Conservation (phyloP, 2,888 invertebrate species). For the Bombylius major region DNA sequence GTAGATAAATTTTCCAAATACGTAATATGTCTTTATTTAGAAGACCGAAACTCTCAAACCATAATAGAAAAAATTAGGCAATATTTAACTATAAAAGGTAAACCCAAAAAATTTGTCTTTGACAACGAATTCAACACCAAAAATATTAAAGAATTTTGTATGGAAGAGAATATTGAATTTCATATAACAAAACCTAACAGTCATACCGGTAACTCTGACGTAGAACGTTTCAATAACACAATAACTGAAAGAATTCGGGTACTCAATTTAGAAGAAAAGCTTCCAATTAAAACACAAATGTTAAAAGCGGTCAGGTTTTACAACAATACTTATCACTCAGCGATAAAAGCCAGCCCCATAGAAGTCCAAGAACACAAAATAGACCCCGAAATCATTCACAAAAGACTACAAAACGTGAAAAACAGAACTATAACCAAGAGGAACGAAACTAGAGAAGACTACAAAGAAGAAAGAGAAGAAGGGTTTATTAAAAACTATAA, state of each 20-base stretch:
- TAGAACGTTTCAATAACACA: background rate
- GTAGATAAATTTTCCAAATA: conserved; percentile 6
- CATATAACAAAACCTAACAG: conserved; percentile 2
- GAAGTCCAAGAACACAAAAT: background rate
- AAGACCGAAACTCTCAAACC: conserved; percentile 1
- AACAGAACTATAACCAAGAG: too few relatives aligned
- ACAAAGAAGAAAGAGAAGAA: background rate
- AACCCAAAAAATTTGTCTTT: too few relatives aligned
- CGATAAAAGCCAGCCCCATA: background rate
- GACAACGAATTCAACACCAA: background rate
- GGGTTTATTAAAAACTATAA: conserved; percentile 1
- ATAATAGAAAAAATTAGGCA: conserved; percentile 1
- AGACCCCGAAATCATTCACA: background rate
- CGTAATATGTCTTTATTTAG: background rate
- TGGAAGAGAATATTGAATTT: background rate
- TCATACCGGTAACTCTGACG: background rate
- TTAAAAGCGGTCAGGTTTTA: background rate
- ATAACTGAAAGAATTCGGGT: background rate
- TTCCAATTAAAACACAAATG: background rate
- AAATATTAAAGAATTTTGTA: background rate
- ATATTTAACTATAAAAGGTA: background rate
- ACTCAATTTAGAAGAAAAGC: background rate
- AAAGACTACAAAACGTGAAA: background rate
- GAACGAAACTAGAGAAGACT: background rate
- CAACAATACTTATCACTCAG: background rate